Evolutionary conservation across 2,113 vertebrate species (phyloP), one percentile per base, ranked within the genome.

Genomic region (Cairina moschata): DNA sequence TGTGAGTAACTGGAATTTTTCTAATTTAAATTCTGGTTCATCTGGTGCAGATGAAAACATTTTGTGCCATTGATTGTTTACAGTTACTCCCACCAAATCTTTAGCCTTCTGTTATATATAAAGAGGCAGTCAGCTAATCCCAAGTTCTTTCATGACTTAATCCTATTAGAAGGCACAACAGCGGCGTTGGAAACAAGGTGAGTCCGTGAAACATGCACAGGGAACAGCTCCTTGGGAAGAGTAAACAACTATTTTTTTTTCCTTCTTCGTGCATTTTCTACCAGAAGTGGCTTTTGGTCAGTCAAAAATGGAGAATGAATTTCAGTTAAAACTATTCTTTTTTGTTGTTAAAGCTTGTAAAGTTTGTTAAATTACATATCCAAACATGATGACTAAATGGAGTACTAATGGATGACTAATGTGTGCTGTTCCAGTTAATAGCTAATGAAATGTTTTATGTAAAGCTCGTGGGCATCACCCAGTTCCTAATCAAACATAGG

Each of bases 121-220:
- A 92, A 72, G 88, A 16, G 73, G 20, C 88, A 78, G n/a, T 36
- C 50, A 74, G n/a, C 52, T 95, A 92, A 95, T 97, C 83, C 71
- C 0, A 0, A 32, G 0, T 81, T 63, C 83, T 88, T 63, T 72
- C 38, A 42, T 31, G 29, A 28, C 73, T 65, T 97, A 93, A 96
- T 96, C 86, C 80, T 65, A 60, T 94, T 92, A 84, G 26, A 52
- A 93, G 63, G 79, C 76, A 38, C 50, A 56, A 23, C 29, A 42
- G n/a, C 13, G n/a, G 8, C n/a, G 42, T 32, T 16, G 34, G 36
- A 72, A 72, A 29, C 34, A 71, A 86, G 71, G 84, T 42, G 31
- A 86, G 55, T 15, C 44, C 7, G 21, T 32, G 66, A 86, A 83
- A 52, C 12, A 25, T 2, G 52, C 32, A 50, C 21, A 55, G 80